Percentiles rank a stretch among this genome's conserved stretches.
Conservation (phyloP, 2,888 invertebrate species). For the Tortrix viridana region DNA sequence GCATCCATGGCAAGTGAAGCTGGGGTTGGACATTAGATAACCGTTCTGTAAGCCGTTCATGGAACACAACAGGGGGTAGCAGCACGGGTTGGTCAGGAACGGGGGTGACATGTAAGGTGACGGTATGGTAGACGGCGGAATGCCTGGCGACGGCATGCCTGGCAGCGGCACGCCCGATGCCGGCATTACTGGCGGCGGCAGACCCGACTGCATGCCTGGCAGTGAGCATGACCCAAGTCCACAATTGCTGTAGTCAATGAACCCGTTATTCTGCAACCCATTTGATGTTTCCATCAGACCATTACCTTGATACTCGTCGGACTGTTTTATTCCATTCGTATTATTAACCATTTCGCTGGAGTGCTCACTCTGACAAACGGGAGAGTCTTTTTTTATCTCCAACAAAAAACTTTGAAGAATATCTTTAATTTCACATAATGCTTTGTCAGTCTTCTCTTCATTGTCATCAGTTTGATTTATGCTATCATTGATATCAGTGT, state of each 20-base stretch:
- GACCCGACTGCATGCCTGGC: conserved; percentile 45
- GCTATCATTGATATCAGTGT: conserved; percentile 45
- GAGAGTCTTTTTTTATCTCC: conserved; percentile 70
- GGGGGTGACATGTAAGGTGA: conserved; percentile 48
- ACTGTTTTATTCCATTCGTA: conserved; percentile 42
- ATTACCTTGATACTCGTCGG: conserved; percentile 41
- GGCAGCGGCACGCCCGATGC: no score
- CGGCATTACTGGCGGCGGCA: conserved; percentile 42
- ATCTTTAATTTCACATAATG: conserved; percentile 74
- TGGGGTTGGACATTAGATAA: conserved; percentile 59
- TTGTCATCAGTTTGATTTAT: conserved; percentile 57
- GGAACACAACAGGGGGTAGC: conserved; percentile 69
- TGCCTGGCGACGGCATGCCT: no score
- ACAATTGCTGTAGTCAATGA: conserved; percentile 51
- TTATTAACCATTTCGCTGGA: conserved; percentile 49
- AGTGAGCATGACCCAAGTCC: conserved; percentile 47
- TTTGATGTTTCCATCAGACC: conserved; percentile 44
- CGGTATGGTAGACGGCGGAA: not conserved
- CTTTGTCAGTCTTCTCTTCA: conserved; percentile 67
- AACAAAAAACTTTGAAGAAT: conserved; percentile 70
- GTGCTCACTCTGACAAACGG: conserved; percentile 55
- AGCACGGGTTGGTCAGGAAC: conserved; percentile 62
- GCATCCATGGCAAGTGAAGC: conserved; percentile 63
- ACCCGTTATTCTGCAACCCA: conserved; percentile 49
- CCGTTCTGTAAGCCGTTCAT: conserved; percentile 67